Base-by-base conservation (phyloP, 2,113 vertebrate species). In the human region DNA sequence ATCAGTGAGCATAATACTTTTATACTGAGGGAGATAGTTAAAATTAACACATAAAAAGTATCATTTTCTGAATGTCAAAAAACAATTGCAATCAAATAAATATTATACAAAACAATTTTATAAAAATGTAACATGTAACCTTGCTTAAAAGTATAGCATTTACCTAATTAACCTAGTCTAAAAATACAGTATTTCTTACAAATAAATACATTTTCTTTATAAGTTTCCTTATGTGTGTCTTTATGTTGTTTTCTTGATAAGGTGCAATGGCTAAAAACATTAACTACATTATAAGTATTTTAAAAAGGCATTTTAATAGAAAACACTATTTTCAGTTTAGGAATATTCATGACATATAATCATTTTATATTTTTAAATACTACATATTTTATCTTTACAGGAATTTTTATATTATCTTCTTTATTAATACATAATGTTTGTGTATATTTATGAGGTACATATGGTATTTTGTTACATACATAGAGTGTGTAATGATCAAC, bases 21-120 rank as follows among this genome's bases (percentile, higher is more conserved):
- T 91, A 73, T 68, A 45, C 17, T 48, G 16, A 81, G 6, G 6
- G 86, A 84, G 84, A 59, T 59, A 81, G 7, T 43, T 20, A 75
- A 73, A 76, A 45, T 76, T 70, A 95, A 55, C 20, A 68, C 4
- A 59, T 1, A 25, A 27, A 55, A 79, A 48, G 68, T 20, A 23
- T 72, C 57, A 81, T 84, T 83, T 81, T 93, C 59, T 45, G 32
- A 87, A 94, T 59, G 8, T 87, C 52, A 57, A 52, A 94, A 96
- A 22, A 13, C 25, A 25, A 8, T n/a, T 22, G 22, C 38, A 27
- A 6, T 40, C 25, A 82, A 43, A 82, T 89, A 52, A 80, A 81
- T 59, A 25, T 57, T 72, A 82, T 57, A n/a, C 3, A 94, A 78
- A 96, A 52, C 2, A 35, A 80, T 45, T 94, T 95, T 83, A 4